Evolutionary conservation across 2,797 vertebrate genomes (phyloP), one percentile per base, ranked within the genome.

Genomic region (Benthosema pterotum): DNA sequence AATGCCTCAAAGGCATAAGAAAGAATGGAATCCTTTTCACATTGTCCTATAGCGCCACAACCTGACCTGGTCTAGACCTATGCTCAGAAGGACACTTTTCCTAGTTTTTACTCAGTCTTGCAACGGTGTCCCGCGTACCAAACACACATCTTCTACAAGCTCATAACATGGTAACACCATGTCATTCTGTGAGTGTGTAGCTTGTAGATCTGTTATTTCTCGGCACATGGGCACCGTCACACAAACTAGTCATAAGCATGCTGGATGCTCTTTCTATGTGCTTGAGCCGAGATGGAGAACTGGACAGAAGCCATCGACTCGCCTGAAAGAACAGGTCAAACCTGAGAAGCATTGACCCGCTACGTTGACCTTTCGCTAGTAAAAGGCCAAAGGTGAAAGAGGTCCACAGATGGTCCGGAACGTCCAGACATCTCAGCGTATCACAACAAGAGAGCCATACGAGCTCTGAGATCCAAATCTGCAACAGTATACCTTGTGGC

Each of bases 371-470:
- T 65, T 60, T 60, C 63, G 49, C 56, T 2, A n/a, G 2, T 22
- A 22, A 69, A 68, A 80, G 78, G 85, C 87, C 86, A 88, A 58
- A 85, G 87, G 85, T 87, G 60, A 83, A 17, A 68, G 32, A 56
- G 43, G 81, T 63, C 69, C 76, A 75, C 84, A 83, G 87, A 89
- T 88, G 84, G 86, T 66, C 45, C 15, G 69, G 46, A 67, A 61
- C 52, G 49, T 67, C 76, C 42, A 68, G 69, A 78, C 67, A 65
- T 72, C 74, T 73, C 55, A 50, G 50, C 16, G 4, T 45, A 43
- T 57, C 55, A 68, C 57, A 77, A 60, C 15, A n/a, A 62, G 48
- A 63, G 9, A 52, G 49, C 38, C 63, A 73, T 52, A 43, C 28
- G 60, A 79, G 56, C 68, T n/a, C 52, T 49, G 60, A 69, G 63